A percentile compares a stretch with the other conserved stretches of the same genome.
These are phyloP conservation scores for Meloidogyne hapla DNA, from an alignment of 1,140 invertebrate genomes.

Conservation along the genomic window DNA sequence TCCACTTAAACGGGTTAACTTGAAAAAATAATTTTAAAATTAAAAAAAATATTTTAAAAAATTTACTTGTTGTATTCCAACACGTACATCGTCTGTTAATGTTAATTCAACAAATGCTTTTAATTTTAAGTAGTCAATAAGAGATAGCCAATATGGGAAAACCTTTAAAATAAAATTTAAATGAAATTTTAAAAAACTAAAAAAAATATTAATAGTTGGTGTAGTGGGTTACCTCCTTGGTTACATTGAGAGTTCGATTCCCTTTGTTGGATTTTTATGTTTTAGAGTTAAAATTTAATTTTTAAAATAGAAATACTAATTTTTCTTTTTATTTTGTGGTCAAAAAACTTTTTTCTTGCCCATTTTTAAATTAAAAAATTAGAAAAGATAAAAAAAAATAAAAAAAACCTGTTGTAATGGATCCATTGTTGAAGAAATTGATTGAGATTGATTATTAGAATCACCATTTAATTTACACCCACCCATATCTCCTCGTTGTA, in stretches of 20 bases:
- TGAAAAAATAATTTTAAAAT: background rate
- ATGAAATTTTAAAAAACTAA: background rate
- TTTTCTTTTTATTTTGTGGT: no score
- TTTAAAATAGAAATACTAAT: no score
- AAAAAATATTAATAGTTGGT: no score
- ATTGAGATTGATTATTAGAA: background rate
- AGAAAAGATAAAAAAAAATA: background rate
- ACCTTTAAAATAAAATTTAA: constrained; percentile 35
- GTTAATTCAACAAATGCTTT: constrained; percentile 97
- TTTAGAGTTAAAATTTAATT: no score
- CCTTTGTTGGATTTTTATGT: no score
- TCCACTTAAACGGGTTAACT: constrained; percentile 81
- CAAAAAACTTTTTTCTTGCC: no score
- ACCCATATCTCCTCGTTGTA: constrained; percentile 52
- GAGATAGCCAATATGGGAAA: constrained; percentile 61
- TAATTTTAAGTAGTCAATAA: constrained; percentile 61
- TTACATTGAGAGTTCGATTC: no score
- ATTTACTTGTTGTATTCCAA: constrained; percentile 80
- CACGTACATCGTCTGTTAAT: constrained; percentile 77
- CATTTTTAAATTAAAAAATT: no score
- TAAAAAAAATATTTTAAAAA: background rate
- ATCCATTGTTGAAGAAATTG: constrained; percentile 38
- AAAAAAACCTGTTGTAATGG: constrained; percentile 53
- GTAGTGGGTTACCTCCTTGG: no score
- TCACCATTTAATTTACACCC: constrained; percentile 13